phyloP scores from a whole-genome alignment of 2,888 invertebrate genomes.

The Andrena trimmerana region DNA sequence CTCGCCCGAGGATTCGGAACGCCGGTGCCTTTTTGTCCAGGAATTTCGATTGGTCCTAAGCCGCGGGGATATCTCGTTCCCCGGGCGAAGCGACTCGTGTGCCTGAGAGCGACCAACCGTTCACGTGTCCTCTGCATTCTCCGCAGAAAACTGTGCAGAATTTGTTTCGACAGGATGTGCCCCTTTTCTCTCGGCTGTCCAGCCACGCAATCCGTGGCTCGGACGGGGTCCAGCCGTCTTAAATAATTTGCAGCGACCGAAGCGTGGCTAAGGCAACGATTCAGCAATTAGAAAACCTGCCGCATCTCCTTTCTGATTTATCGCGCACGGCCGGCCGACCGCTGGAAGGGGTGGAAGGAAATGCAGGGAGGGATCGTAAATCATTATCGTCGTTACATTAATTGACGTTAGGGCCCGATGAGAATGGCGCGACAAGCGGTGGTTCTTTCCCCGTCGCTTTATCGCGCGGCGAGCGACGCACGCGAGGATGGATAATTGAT shows the following conservation, averaged over 20 bases:
- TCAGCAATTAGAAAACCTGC: not conserved
- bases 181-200: not conserved
- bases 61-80: constrained; percentile 8
- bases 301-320: not conserved
- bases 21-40: constrained; percentile 8
- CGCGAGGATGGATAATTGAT: constrained; percentile 59
- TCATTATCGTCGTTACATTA: constrained; percentile 60
- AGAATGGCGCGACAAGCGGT: constrained; percentile 36
- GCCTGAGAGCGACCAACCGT: constrained; percentile 6
- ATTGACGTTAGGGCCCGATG: constrained; percentile 56
- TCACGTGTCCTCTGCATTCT: not conserved
- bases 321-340: too few relatives aligned
- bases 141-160: not conserved
- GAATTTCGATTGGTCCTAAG: constrained; percentile 27
- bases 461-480: constrained; percentile 33
- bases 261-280: not conserved
- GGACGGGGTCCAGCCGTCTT: not conserved
- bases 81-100: constrained; percentile 6
- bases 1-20: constrained; percentile 5
- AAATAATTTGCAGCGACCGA: not conserved
- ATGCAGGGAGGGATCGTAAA: constrained; percentile 41
- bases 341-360: not conserved
- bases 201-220: not conserved
- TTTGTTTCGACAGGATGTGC: not conserved
- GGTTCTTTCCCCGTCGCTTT: constrained; percentile 16